A percentile compares a stretch with the other conserved stretches of the same genome.
These are phyloP conservation scores for Triplophysa dalaica DNA, from an alignment of 2,113 vertebrate species.

Conservation along the genomic window DNA sequence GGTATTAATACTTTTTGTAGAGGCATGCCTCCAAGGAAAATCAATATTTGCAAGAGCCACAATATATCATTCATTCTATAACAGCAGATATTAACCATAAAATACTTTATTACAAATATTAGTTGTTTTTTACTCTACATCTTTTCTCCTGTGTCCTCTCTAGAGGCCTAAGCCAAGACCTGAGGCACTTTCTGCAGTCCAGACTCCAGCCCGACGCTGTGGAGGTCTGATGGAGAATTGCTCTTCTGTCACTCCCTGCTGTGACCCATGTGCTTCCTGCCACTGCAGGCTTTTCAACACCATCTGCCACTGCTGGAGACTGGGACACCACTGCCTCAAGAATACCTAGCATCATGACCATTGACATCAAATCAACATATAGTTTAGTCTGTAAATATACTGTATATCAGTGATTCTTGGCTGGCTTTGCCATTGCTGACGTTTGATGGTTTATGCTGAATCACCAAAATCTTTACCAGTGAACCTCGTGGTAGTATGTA, in stretches of 20 bases:
- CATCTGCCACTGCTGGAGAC: constrained; percentile 77
- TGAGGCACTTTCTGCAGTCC: constrained; percentile 12
- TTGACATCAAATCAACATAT: background rate
- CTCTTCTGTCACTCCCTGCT: constrained; percentile 65
- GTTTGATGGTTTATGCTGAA: too few species aligned
- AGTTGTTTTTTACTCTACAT: background rate
- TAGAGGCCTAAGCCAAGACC: constrained; percentile 57
- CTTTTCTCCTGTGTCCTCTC: constrained; percentile 31
- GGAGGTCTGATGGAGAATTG: constrained; percentile 70
- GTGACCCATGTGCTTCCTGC: constrained; percentile 74
- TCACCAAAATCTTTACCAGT: too few species aligned
- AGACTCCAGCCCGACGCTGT: constrained; percentile 60
- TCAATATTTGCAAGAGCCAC: background rate
- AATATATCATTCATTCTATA: background rate
- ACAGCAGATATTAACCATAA: constrained; percentile 14
- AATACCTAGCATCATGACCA: constrained; percentile 57
- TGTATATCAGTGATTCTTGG: background rate
- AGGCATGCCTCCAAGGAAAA: background rate
- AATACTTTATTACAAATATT: background rate
- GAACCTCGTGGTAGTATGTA: too few species aligned
- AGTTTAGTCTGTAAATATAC: background rate
- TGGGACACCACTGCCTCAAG: constrained; percentile 63
- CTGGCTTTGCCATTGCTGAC: background rate
- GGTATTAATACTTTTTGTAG: background rate
- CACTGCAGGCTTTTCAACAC: constrained; percentile 78